phyloP scores from a whole-genome alignment of 2,113 vertebrate genomes.

The Hiodon alosoides region DNA sequence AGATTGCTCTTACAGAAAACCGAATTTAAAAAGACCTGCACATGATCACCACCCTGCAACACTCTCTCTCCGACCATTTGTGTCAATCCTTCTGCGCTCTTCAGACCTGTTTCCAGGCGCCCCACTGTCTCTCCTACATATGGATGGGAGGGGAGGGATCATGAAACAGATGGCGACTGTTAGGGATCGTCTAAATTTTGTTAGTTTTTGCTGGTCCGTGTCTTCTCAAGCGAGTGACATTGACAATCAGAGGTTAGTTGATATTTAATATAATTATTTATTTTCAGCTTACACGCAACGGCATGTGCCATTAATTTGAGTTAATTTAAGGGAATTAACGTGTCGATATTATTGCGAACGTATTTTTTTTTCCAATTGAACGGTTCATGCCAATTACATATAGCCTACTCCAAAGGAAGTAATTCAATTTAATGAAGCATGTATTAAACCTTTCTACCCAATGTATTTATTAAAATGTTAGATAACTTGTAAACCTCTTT shows the following conservation, averaged over 20 bases:
- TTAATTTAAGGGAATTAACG: too few species aligned
- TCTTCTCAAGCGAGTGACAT: background rate
- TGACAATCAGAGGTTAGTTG: background rate
- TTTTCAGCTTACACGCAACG: too few species aligned
- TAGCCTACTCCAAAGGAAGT: too few species aligned
- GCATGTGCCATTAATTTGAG: too few species aligned
- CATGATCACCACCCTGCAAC: background rate
- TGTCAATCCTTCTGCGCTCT: constrained; percentile 66
- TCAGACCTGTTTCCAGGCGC: constrained; percentile 71
- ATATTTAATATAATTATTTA: too few species aligned
- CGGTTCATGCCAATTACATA: too few species aligned
- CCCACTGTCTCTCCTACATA: constrained; percentile 63
- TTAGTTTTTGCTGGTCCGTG: background rate
- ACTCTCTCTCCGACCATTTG: constrained; percentile 60
- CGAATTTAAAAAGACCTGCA: background rate
- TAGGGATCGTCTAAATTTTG: constrained; percentile 57
- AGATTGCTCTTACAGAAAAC: background rate
- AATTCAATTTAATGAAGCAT: too few species aligned
- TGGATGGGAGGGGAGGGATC: constrained; percentile 61
- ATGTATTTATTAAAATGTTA: too few species aligned
- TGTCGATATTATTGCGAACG: too few species aligned
- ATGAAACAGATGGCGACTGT: constrained; percentile 66
- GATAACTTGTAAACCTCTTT: too few species aligned
- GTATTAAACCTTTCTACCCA: too few species aligned
- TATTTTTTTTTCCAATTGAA: too few species aligned